phyloP scores from a whole-genome alignment of 2,797 vertebrate species.

The Chaenodraco wilsoni region DNA sequence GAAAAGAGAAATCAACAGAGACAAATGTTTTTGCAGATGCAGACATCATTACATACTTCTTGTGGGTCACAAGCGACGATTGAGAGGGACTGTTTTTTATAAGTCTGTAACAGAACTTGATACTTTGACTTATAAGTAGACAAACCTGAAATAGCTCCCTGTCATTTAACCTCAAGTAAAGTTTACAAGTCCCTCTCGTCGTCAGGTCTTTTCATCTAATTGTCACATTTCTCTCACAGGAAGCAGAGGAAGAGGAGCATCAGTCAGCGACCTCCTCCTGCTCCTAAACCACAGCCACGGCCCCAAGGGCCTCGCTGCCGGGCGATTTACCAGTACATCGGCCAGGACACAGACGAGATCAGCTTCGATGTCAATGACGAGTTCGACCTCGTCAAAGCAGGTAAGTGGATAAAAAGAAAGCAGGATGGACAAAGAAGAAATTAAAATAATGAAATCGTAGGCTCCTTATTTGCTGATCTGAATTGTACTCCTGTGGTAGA shows the following conservation, averaged over 20 bases:
- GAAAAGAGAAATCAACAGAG: too few species aligned
- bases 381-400: conserved; percentile 91
- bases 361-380: conserved; percentile 91
- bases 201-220: neutral
- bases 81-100: too few species aligned
- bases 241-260: conserved; percentile 90
- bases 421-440: neutral
- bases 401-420: conserved; percentile 70
- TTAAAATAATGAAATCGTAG: neutral
- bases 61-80: too few species aligned
- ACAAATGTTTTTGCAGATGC: too few species aligned
- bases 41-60: too few species aligned
- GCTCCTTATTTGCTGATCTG: neutral
- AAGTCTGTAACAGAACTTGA: too few species aligned
- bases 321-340: conserved; percentile 91
- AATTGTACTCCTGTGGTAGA: neutral
- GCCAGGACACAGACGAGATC: conserved; percentile 95
- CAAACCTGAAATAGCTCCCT: too few species aligned
- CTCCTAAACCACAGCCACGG: conserved; percentile 86
- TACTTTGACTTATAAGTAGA: too few species aligned
- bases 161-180: neutral
- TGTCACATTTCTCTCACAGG: conserved; percentile 68
- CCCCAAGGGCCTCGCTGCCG: conserved; percentile 84
- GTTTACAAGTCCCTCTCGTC: neutral
- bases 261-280: conserved; percentile 87